Base-by-base conservation (phyloP, 1,140 invertebrate species). In the Diuraphis noxia region DNA sequence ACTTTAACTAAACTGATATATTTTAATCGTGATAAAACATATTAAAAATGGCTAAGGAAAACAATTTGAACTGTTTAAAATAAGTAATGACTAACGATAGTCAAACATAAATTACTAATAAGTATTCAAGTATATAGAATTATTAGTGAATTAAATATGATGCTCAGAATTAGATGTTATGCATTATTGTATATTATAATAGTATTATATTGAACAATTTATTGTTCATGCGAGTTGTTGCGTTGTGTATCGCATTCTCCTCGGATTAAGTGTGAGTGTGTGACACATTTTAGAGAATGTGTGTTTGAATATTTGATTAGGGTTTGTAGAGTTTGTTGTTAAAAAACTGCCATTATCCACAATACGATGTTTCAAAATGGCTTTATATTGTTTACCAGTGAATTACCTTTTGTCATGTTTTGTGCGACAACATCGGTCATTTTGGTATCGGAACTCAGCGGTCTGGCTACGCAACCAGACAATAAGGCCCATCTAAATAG, bases 401-500 rank as follows among this genome's bases (percentile, higher is more conserved):
- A 52, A 52, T 86, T 90, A 90, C 88, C 88, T 90, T 90, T 72
- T 41, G 63, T 90, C 88, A 90, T 79, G n/a, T 72, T 90, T 46
- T 21, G 63, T 90, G 56, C 36, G 23, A 36, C 41, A 77, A 25
- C 46, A 0, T 90, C 88, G 63, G 41, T 36, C 9, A 90, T 43
- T 34, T 38, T 36, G 40, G 40, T 46, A 90, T 79, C 41, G n/a
- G 63, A 6, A 38, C 72, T 90, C 88, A 90, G 30, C n/a, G 88
- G 72, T 90, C 88, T 90, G 88, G 88, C 88, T 21, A 90, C 23
- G 63, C 88, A 90, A 49, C 88, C 88, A 43, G 88, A 90, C 10
- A 90, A 79, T 49, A 90, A 77, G 40, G 41, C 88, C 88, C 88
- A 90, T 90, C 88, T 90, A 90, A 90, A 46, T 36, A 90, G 63